Percentiles rank a stretch among this genome's conserved stretches.
These are phyloP conservation scores for Lytechinus pictus DNA, from an alignment of 35 echinoderm and acorn worm genomes.

Conservation along the genomic window DNA sequence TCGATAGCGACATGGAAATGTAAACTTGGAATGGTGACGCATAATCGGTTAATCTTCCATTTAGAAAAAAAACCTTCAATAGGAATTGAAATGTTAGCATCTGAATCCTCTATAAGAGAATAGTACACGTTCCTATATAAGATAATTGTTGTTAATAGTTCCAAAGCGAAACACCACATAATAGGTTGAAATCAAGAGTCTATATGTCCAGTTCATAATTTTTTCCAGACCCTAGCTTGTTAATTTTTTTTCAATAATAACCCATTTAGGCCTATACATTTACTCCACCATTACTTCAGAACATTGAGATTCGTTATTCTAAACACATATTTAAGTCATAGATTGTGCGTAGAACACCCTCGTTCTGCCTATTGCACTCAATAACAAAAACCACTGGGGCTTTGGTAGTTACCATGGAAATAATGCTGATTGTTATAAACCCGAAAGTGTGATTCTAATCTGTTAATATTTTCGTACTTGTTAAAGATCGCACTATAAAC, in stretches of 20 bases:
- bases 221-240: not conserved
- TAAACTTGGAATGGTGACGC: not conserved
- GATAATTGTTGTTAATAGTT: not conserved
- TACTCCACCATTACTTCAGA: not conserved
- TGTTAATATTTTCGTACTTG: too few species aligned
- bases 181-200: not conserved
- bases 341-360: not conserved
- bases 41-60: not conserved
- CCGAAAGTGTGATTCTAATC: not conserved
- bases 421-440: not conserved
- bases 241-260: not conserved
- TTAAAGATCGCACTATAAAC: too few species aligned
- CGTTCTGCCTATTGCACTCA: not conserved
- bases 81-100: not conserved
- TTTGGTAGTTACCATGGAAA: not conserved
- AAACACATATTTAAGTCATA: not conserved
- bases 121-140: not conserved
- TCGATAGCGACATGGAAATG: not conserved
- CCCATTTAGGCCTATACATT: not conserved
- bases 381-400: not conserved
- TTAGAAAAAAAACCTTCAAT: not conserved
- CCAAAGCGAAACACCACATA: not conserved
- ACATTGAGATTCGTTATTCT: not conserved
- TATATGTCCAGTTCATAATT: not conserved
- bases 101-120: not conserved